Evolutionary conservation across 2,113 vertebrate genomes (phyloP).

Genomic region (Pollimyrus isidori): DNA sequence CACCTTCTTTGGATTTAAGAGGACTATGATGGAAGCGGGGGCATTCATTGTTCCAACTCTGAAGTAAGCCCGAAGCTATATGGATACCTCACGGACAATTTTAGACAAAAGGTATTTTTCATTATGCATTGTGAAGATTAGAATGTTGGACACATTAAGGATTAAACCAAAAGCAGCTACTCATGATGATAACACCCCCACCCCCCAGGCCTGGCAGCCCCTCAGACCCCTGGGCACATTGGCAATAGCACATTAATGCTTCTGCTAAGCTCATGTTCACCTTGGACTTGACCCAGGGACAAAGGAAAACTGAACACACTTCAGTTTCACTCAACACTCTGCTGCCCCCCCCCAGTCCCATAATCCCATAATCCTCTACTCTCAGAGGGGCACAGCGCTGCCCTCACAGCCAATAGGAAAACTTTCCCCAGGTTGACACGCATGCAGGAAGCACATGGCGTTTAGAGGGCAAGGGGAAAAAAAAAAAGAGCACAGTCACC

Average conservation of each 20-base stretch:
- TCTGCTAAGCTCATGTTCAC: not conserved
- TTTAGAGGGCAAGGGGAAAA: not conserved
- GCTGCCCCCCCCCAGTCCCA: not conserved
- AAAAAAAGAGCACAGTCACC: conserved; percentile 20
- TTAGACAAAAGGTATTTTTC: not conserved
- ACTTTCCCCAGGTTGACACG: not conserved
- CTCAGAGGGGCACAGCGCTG: not conserved
- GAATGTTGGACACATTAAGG: not conserved
- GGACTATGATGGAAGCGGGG: not conserved
- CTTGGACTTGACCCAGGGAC: not conserved
- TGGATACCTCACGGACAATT: not conserved
- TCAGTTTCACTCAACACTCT: not conserved
- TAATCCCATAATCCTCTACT: not conserved
- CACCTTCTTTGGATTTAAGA: not conserved
- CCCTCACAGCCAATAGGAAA: not conserved
- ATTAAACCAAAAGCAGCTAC: not conserved
- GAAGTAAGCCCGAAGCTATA: not conserved
- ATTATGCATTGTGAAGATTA: not conserved
- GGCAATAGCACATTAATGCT: not conserved
- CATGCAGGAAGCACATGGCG: not conserved
- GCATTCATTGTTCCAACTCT: not conserved
- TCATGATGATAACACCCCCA: not conserved
- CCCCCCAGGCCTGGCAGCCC: not conserved
- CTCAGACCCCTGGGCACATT: not conserved
- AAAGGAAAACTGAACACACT: not conserved